Base-by-base conservation (phyloP, 2,888 invertebrate species). In the Callyntrura guangdongensis region DNA sequence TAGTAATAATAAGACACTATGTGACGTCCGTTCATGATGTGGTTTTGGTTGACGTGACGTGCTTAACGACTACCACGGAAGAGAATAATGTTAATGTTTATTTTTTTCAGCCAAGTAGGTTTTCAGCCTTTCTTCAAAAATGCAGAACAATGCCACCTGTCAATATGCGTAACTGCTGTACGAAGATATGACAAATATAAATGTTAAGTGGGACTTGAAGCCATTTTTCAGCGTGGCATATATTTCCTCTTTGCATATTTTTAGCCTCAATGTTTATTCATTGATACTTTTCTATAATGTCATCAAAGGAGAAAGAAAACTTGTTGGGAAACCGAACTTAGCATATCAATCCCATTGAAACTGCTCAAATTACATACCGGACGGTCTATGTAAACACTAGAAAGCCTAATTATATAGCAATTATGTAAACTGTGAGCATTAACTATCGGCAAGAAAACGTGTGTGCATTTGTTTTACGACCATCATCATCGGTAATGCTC, bases 11-110 rank as follows among this genome's bases (percentile, higher is more conserved):
- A 53, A 14, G 9, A 53, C 5, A 61, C 36, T 36, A 36, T 36
- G 2, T 67, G 67, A 67, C 67, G 27, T 36, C 27, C 12, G 27
- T 67, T 61, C 22, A 22, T 61, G 22, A 20, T 61, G 61, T 22
- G 61, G 67, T 20, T 64, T 67, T 36, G 22, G 67, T n/a, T 67
- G 67, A 27, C 36, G 67, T 67, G 67, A 67, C 27, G 67, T 36
- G 12, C 12, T 14, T 67, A 67, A 67, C 27, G 36, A 61, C 61
- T 67, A 67, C 67, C 27, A 27, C 67, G 67, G 67, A 67, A 67
- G 67, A 67, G 27, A 27, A 53, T 2, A 67, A 27, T 27, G 36
- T 36, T 36, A n/a, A 36, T 36, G 36, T 36, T 36, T 36, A 36
- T 6, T 36, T 4, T 36, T 36, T 36, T 36, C 36, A 36, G 27